Conservation (phyloP, 2,797 vertebrate genomes). For the Hylomyscus alleni region DNA sequence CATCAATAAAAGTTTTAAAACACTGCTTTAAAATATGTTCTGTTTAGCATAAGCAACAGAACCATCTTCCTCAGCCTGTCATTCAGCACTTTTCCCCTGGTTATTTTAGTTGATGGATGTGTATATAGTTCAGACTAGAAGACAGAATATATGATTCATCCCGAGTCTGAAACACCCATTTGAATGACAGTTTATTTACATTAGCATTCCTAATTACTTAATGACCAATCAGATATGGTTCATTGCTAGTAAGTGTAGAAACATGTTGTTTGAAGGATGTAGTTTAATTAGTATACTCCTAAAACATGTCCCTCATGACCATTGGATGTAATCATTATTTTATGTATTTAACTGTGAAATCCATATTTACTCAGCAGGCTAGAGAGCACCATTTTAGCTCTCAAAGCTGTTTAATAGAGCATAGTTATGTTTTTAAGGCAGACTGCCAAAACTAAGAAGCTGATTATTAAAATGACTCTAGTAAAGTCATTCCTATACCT, state of each 20-base stretch:
- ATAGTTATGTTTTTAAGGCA: slow-evolving; percentile 83
- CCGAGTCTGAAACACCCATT: slow-evolving; percentile 89
- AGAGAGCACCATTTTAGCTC: slow-evolving; percentile 71
- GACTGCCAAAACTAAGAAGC: slow-evolving; percentile 60
- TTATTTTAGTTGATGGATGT: slow-evolving; percentile 89
- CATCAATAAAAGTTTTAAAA: neutral
- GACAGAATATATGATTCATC: slow-evolving; percentile 92
- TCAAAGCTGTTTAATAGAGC: slow-evolving; percentile 83
- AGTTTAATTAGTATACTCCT: slow-evolving; percentile 96
- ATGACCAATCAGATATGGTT: slow-evolving; percentile 99
- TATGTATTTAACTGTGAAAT: slow-evolving; percentile 95
- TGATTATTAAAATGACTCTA: slow-evolving; percentile 81
- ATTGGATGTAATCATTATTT: slow-evolving; percentile 92
- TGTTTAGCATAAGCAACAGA: slow-evolving; percentile 43
- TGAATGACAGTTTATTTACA: slow-evolving; percentile 98
- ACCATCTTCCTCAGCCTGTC: neutral
- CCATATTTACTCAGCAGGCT: slow-evolving; percentile 90
- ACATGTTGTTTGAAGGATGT: slow-evolving; percentile 94
- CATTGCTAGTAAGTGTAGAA: slow-evolving; percentile 95
- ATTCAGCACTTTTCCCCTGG: slow-evolving; percentile 48
- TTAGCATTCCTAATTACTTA: slow-evolving; percentile 99
- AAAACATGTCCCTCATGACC: slow-evolving; percentile 94
- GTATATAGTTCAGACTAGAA: slow-evolving; percentile 87
- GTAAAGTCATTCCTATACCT: slow-evolving; percentile 73
- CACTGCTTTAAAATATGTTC: slow-evolving; percentile 8